Evolutionary conservation across 2,113 vertebrate genomes (phyloP).

Genomic region (Gnathochromis pfefferi): DNA sequence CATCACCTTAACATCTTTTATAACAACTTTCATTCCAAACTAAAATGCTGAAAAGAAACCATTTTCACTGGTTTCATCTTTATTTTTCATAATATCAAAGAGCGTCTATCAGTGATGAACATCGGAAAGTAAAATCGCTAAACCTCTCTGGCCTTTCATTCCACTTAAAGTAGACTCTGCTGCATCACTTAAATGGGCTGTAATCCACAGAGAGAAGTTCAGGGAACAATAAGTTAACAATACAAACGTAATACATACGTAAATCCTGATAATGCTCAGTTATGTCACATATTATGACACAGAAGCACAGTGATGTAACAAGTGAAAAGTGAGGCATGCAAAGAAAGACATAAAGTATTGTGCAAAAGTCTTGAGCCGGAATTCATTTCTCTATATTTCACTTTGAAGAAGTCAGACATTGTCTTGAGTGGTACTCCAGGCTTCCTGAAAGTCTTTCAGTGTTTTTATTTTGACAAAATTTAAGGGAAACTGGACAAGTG

Average conservation of each 20-base stretch:
- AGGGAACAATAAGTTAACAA: neutral
- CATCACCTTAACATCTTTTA: slow-evolving; percentile 8
- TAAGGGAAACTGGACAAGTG: neutral
- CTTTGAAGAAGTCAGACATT: neutral
- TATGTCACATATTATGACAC: neutral
- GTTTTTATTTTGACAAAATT: neutral
- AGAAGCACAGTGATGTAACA: neutral
- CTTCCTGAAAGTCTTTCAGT: neutral
- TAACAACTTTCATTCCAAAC: neutral
- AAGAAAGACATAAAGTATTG: neutral
- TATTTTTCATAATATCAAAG: neutral
- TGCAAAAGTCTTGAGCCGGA: neutral
- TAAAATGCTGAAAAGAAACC: neutral
- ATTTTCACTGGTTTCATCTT: neutral
- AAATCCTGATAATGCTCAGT: neutral
- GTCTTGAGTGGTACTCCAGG: neutral
- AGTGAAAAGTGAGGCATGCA: neutral
- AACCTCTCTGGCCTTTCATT: neutral
- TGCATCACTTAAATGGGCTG: slow-evolving; percentile 11
- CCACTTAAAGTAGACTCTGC: neutral
- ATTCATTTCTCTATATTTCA: neutral
- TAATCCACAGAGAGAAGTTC: neutral
- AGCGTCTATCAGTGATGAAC: neutral
- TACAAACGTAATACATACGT: neutral
- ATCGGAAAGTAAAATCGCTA: neutral